These are phyloP conservation scores for Neoaliturus tenellus DNA, from an alignment of 2,888 invertebrate genomes.

Conservation along the genomic window DNA sequence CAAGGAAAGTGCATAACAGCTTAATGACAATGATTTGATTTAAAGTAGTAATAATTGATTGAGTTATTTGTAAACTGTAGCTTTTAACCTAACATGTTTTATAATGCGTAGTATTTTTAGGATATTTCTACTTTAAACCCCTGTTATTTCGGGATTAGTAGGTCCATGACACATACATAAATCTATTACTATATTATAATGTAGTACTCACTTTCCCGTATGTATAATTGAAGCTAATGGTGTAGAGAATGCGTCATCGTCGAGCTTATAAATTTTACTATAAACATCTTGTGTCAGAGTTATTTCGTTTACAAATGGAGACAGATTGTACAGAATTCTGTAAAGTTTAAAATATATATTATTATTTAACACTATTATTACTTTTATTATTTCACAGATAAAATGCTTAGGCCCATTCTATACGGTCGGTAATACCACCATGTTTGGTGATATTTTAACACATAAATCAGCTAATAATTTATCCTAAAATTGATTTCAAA, in stretches of 20 bases:
- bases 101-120: neutral
- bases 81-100: neutral
- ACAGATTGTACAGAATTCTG: constrained; percentile 36
- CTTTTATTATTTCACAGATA: neutral
- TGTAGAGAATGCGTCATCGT: neutral
- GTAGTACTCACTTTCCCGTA: neutral
- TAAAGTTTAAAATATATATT: neutral
- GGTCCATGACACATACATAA: too few species aligned
- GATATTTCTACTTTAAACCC: too few species aligned
- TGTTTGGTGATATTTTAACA: too few species aligned
- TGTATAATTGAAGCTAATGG: neutral
- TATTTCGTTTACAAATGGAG: neutral
- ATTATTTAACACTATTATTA: neutral
- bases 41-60: neutral
- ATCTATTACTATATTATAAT: neutral
- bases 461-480: too few species aligned
- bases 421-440: too few species aligned
- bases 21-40: too few species aligned
- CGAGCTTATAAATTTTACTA: neutral
- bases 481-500: neutral
- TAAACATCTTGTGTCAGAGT: neutral
- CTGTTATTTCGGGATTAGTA: too few species aligned
- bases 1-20: too few species aligned
- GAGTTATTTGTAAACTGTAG: neutral
- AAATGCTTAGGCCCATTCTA: too few species aligned